phyloP scores from a whole-genome alignment of 2,797 vertebrate species.

The Tiaroga cobitis region DNA sequence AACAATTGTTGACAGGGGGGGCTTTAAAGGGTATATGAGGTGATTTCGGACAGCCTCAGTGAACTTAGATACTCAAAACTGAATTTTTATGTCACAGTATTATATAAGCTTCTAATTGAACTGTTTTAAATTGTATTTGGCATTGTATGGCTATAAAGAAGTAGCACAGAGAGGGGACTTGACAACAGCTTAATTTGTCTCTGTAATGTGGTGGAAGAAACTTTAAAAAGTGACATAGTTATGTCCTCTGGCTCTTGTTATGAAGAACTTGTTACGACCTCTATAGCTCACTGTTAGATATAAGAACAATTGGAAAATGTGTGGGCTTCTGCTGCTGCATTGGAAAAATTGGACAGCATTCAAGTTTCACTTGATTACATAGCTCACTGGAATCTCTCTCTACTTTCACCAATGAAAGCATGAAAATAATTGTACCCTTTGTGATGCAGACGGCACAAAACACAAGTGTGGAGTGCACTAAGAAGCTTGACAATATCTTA shows the following conservation, averaged over 20 bases:
- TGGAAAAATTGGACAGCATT: slow-evolving; percentile 41
- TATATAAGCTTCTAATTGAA: background rate
- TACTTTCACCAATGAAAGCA: slow-evolving; percentile 20
- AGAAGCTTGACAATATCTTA: background rate
- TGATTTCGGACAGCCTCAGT: background rate
- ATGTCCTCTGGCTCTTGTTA: slow-evolving; percentile 39
- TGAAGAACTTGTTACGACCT: slow-evolving; percentile 27
- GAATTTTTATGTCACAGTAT: background rate
- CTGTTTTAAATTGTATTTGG: background rate
- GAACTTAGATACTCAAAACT: background rate
- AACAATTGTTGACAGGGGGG: too few relatives aligned
- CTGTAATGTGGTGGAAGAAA: background rate
- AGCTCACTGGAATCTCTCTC: slow-evolving; percentile 10
- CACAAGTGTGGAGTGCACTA: background rate
- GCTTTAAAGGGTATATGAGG: too few relatives aligned
- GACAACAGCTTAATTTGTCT: background rate
- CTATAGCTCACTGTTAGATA: slow-evolving; percentile 25
- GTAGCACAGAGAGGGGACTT: background rate
- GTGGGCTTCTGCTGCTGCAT: slow-evolving; percentile 6
- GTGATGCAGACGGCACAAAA: background rate
- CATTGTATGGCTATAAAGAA: background rate
- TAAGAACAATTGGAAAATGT: slow-evolving; percentile 42
- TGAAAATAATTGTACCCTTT: slow-evolving; percentile 28
- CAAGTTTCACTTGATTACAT: background rate
- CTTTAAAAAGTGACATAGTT: background rate